Evolutionary conservation across 1,140 invertebrate genomes (phyloP).

Genomic region (Oppia nitens): DNA sequence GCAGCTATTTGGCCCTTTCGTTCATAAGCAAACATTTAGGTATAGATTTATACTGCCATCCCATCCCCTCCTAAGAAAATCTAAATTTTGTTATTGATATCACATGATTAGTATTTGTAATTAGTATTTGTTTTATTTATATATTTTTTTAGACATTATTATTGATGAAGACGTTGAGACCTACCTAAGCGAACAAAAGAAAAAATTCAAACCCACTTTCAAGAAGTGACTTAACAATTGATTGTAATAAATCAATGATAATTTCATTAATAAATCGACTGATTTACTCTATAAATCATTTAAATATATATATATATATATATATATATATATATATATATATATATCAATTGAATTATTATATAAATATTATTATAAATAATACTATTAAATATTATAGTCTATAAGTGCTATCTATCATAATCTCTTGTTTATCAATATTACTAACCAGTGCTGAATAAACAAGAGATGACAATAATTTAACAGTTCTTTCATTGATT

Average conservation of each 20-base stretch:
- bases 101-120: not conserved
- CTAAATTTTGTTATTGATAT: not conserved
- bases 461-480: not conserved
- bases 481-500: not conserved
- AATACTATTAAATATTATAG: not conserved
- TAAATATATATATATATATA: no score
- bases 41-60: slow-evolving; percentile 14
- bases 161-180: slow-evolving; percentile 1
- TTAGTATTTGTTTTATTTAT: not conserved
- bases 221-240: not conserved
- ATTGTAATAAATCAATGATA: not conserved
- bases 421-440: not conserved
- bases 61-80: not conserved
- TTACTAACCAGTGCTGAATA: not conserved
- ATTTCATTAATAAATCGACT: no score
- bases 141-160: slow-evolving; percentile 6
- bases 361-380: not conserved
- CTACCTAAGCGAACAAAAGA: slow-evolving; percentile 9
- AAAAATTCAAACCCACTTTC: slow-evolving; percentile 13
- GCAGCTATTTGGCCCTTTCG: slow-evolving; percentile 23
- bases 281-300: no score
- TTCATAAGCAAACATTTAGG: slow-evolving; percentile 31
- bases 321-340: no score
- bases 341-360: no score
- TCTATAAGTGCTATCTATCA: not conserved